These are phyloP conservation scores for Neolamprologus devosi DNA, from an alignment of 2,113 vertebrate species.

Conservation along the genomic window DNA sequence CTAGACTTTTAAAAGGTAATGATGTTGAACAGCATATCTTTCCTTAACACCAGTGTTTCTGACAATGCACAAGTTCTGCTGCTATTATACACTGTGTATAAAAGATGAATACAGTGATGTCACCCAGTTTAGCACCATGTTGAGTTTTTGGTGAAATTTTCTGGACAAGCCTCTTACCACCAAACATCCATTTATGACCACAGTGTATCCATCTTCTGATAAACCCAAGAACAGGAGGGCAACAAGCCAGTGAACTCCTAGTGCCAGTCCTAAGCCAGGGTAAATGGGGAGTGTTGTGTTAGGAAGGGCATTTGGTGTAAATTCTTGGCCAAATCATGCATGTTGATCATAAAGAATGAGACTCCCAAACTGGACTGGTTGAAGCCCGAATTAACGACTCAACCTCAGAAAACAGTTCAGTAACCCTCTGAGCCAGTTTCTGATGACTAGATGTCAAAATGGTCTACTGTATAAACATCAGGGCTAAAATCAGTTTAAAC, in stretches of 20 bases:
- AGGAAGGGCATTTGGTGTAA: neutral
- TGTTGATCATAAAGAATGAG: neutral
- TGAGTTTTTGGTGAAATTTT: neutral
- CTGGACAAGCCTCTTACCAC: neutral
- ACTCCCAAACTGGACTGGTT: neutral
- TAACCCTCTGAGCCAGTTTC: neutral
- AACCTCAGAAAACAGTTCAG: neutral
- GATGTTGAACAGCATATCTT: neutral
- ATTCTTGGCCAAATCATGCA: neutral
- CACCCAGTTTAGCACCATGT: neutral
- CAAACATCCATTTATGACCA: neutral
- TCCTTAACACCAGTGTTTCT: neutral
- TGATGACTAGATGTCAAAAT: neutral
- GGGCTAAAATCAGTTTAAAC: neutral
- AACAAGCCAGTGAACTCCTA: neutral
- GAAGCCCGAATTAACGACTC: neutral
- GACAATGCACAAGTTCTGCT: neutral
- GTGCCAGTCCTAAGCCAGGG: neutral
- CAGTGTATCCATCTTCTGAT: neutral
- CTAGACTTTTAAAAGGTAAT: neutral
- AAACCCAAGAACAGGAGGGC: neutral
- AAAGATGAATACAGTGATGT: neutral
- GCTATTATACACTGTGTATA: neutral
- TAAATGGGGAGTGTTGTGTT: neutral
- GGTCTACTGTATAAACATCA: neutral